Evolutionary conservation across 92 coral and sea anemone genomes (phyloP).

Genomic region (Paramuricea clavata): DNA sequence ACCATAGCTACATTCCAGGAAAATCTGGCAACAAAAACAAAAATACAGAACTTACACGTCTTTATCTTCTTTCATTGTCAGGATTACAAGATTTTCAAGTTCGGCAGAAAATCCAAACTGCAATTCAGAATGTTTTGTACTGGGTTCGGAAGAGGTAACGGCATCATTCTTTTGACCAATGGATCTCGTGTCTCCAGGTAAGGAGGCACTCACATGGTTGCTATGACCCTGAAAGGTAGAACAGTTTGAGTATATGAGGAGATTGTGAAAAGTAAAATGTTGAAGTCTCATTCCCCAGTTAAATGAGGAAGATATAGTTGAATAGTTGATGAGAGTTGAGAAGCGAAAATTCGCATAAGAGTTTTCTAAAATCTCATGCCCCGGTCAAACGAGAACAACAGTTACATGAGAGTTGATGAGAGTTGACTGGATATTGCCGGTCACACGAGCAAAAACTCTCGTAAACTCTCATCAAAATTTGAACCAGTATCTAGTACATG

Average conservation of each 20-base stretch:
- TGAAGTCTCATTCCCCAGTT: no score
- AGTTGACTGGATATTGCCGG: no score
- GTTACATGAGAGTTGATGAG: no score
- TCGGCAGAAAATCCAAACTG: conserved; percentile 91
- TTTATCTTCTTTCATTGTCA: conserved; percentile 74
- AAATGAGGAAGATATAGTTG: no score
- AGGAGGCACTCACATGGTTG: background rate
- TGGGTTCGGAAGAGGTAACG: background rate
- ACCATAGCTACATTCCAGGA: no score
- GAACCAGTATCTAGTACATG: no score
- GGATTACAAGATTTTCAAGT: conserved; percentile 84
- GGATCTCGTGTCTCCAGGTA: background rate
- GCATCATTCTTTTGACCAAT: background rate
- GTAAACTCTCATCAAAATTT: no score
- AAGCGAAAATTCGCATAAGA: no score
- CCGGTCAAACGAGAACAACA: no score
- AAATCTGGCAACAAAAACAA: background rate
- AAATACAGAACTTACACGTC: conserved; percentile 65
- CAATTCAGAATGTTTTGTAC: conserved; percentile 63
- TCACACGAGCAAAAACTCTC: no score
- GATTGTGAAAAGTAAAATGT: background rate
- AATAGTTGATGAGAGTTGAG: no score
- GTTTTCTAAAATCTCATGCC: no score
- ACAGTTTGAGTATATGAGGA: background rate
- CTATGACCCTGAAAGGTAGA: background rate